Percentiles rank a stretch among this genome's conserved stretches.
Evolutionary conservation across 2,797 vertebrate species (phyloP).

Genomic region (Tapirus indicus): DNA sequence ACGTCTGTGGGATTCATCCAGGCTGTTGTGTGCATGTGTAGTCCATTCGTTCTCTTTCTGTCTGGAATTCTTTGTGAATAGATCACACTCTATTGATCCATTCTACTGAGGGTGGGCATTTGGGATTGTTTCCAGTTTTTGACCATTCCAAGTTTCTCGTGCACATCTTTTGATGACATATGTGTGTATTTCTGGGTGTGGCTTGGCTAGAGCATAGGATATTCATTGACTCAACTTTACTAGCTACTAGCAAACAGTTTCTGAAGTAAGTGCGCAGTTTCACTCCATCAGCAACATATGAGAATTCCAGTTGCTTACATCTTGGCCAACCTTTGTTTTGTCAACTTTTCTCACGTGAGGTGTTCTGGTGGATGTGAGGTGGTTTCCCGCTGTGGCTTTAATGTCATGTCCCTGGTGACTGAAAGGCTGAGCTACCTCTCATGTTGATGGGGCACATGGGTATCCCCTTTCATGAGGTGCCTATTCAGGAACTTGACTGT

Average conservation of each 20-base stretch:
- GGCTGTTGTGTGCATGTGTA: fast-evolving
- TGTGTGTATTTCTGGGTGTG: fast-evolving
- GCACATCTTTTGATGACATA: fast-evolving
- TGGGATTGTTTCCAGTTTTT: background rate
- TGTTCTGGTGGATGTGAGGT: background rate
- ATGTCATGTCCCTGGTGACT: background rate
- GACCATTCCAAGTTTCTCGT: fast-evolving
- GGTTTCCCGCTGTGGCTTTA: fast-evolving
- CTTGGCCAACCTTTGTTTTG: background rate
- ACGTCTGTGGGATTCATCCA: fast-evolving
- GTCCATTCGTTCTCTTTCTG: fast-evolving
- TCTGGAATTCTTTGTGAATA: background rate
- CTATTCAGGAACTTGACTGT: background rate
- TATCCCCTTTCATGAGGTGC: background rate
- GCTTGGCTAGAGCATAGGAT: background rate
- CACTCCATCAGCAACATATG: fast-evolving
- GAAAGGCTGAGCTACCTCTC: fast-evolving
- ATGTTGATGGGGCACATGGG: fast-evolving
- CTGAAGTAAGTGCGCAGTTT: fast-evolving
- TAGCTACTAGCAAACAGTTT: fast-evolving
- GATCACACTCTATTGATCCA: fast-evolving
- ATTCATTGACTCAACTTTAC: no score
- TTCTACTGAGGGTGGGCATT: fast-evolving
- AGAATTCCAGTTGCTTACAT: fast-evolving
- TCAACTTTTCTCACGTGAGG: background rate